These are phyloP conservation scores for Cheilosia urbana DNA, from an alignment of 2,888 invertebrate species.

Conservation along the genomic window DNA sequence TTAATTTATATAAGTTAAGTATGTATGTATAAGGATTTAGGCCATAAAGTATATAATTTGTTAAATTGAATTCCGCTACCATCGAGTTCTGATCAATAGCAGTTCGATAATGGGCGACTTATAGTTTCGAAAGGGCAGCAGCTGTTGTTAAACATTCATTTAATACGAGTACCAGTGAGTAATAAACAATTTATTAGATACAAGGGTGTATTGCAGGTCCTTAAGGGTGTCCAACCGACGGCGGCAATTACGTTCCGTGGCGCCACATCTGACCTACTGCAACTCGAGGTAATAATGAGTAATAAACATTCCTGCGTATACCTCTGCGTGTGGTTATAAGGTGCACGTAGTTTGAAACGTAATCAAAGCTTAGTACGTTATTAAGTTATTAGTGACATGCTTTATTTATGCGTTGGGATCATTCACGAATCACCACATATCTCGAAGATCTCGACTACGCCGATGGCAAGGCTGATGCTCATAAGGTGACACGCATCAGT, in stretches of 20 bases:
- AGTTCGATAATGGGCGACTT: not conserved
- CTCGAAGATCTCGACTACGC: too few species aligned
- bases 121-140: conserved; percentile 4
- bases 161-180: conserved; percentile 21
- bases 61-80: too few species aligned
- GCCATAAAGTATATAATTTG: too few species aligned
- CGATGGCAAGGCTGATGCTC: too few species aligned
- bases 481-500: too few species aligned
- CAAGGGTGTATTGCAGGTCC: conserved; percentile 4
- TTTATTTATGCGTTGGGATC: too few species aligned
- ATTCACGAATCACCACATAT: too few species aligned
- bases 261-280: conserved; percentile 65
- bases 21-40: too few species aligned
- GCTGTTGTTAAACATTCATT: not conserved
- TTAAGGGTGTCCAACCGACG: conserved; percentile 3
- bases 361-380: too few species aligned
- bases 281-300: conserved; percentile 30
- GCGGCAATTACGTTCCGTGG: conserved; percentile 33
- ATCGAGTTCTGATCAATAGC: conserved; percentile 1
- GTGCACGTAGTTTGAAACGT: too few species aligned
- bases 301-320: not conserved
- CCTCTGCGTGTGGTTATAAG: too few species aligned
- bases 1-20: not conserved
- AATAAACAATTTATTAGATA: conserved; percentile 20
- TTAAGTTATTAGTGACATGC: too few species aligned